Percentiles rank a stretch among this genome's conserved stretches.
These are phyloP conservation scores for Butorides virescens DNA, from an alignment of 2,113 vertebrate genomes.

Conservation along the genomic window DNA sequence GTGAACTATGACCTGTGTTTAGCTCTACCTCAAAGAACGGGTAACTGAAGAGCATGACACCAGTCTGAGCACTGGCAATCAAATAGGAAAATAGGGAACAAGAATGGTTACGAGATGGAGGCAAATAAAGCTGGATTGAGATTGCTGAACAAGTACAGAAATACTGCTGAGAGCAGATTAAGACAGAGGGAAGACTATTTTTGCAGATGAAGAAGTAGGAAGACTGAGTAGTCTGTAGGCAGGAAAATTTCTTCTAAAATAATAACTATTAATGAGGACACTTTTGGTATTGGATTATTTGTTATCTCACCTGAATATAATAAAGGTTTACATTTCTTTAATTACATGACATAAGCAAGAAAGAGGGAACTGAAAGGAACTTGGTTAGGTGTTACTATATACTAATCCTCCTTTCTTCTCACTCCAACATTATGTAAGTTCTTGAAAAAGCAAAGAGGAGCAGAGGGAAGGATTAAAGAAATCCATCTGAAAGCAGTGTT, in stretches of 20 bases:
- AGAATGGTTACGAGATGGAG: neutral
- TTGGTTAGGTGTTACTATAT: neutral
- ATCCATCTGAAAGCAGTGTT: neutral
- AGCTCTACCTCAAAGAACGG: neutral
- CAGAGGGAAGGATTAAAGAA: neutral
- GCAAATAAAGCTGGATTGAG: neutral
- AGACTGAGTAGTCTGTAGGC: neutral
- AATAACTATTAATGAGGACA: neutral
- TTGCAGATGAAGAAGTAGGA: neutral
- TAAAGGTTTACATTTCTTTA: neutral
- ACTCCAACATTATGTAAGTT: neutral
- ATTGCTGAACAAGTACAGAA: neutral
- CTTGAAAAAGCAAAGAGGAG: neutral
- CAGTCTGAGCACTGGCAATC: neutral
- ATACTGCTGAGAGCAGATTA: neutral
- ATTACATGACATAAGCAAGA: neutral
- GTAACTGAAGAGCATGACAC: neutral
- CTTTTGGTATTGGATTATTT: neutral
- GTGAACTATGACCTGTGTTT: neutral
- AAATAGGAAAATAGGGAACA: neutral
- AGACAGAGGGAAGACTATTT: neutral
- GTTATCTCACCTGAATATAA: neutral
- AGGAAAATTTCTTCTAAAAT: neutral
- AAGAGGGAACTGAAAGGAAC: neutral
- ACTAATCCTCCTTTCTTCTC: neutral